Evolutionary conservation across 2,888 invertebrate genomes (phyloP).

Genomic region (Drosophila cyrtoloma): DNA sequence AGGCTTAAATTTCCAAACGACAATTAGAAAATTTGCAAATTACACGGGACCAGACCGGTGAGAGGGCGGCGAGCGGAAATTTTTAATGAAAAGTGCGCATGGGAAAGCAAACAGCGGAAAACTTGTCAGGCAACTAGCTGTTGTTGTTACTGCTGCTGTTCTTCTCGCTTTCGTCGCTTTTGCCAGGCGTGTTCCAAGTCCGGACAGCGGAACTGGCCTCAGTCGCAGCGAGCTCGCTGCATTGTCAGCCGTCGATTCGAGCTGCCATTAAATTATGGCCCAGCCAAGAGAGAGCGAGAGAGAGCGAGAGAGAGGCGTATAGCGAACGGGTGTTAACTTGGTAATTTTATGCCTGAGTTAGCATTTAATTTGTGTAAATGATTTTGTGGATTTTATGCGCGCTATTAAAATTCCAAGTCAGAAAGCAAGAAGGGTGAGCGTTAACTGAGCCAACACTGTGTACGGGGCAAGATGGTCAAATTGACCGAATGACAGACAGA

Average conservation of each 20-base stretch:
- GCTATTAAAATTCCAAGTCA: constrained; percentile 61
- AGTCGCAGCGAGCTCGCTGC: constrained; percentile 27
- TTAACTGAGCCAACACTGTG: constrained; percentile 8
- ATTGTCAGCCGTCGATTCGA: constrained; percentile 46
- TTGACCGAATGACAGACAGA: constrained; percentile 42
- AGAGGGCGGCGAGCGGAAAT: constrained; percentile 44
- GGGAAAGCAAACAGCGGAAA: constrained; percentile 53
- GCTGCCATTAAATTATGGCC: constrained; percentile 57
- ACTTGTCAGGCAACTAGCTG: constrained; percentile 53
- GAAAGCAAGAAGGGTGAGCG: neutral
- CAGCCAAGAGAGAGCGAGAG: constrained; percentile 4
- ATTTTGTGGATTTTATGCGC: constrained; percentile 79
- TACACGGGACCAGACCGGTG: constrained; percentile 43
- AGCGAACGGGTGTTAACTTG: constrained; percentile 80
- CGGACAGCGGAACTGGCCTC: constrained; percentile 20
- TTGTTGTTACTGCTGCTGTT: constrained; percentile 14
- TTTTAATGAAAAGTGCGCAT: constrained; percentile 70
- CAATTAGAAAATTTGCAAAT: constrained; percentile 83
- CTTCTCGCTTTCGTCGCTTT: neutral
- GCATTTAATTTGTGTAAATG: constrained; percentile 81
- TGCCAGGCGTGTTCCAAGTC: constrained; percentile 30
- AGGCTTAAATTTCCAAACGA: constrained; percentile 78
- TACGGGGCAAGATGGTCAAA: constrained; percentile 1
- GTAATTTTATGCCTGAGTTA: constrained; percentile 83
- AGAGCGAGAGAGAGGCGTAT: constrained; percentile 6